Base-by-base conservation (phyloP, 1,140 invertebrate genomes). In the Drosophila elegans region DNA sequence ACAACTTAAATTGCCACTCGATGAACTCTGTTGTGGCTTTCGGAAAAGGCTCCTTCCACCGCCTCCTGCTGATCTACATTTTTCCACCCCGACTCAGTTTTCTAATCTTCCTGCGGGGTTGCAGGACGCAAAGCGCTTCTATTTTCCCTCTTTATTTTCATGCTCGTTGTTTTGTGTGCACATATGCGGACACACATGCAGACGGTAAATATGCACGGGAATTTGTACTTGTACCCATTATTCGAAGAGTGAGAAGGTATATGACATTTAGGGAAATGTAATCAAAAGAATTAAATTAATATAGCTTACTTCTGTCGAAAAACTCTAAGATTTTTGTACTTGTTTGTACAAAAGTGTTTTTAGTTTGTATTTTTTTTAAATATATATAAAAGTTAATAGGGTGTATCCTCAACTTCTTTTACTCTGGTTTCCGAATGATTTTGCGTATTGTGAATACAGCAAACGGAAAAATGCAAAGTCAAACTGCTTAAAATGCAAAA, bases 401-500 rank as follows among this genome's bases (percentile, higher is more conserved):
- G 1, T 27, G 46, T 32, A 49, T 32, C n/a, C 10, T 1, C 5
- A 34, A 36, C 29, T 36, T 2, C 7, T 0, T 9, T 49, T 2
- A 11, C 21, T 34, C 32, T 51, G 9, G 29, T 11, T 36, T 66
- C 66, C 55, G 59, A 84, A 84, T 72, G 80, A 84, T 84, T 84
- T 84, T 79, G 61, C 66, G 76, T 73, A 69, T 67, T 83, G 75
- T 53, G 42, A 74, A 29, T 48, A 48, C 25, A 21, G 71, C 46
- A 69, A 71, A 71, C 41, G 62, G 51, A 62, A 84, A 84, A 86
- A 86, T 78, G 81, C 82, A 81, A 80, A 84, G 64, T 64, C 82
- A 86, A 86, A 71, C 55, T 82, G 74, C 83, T 86, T 74, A 77
- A 71, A 86, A 85, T 85, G 78, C 83, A 88, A 88, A 86, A 86